phyloP scores from a whole-genome alignment of 1,140 invertebrate genomes.

The Drosophila repleta region DNA sequence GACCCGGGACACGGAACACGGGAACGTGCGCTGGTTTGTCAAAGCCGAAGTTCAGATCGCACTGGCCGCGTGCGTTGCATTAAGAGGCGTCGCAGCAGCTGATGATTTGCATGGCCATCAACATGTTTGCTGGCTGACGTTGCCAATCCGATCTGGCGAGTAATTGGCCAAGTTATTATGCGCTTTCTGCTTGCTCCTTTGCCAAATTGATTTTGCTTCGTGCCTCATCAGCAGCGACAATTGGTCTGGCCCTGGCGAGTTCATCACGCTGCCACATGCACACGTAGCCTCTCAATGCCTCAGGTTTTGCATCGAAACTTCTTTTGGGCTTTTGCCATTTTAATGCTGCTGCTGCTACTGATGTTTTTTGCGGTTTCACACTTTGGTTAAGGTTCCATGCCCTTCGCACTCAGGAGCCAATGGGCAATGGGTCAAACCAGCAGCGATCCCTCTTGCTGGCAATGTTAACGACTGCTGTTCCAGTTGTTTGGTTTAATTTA shows the following conservation, averaged over 20 bases:
- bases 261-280: slow-evolving; percentile 33
- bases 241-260: slow-evolving; percentile 58
- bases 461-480: slow-evolving; percentile 9
- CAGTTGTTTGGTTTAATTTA: slow-evolving; percentile 48
- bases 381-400: slow-evolving; percentile 80
- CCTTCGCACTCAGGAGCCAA: slow-evolving; percentile 57
- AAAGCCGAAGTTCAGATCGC: slow-evolving; percentile 65
- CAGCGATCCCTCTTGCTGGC: slow-evolving; percentile 3
- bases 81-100: slow-evolving; percentile 55
- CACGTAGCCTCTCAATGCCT: slow-evolving; percentile 49
- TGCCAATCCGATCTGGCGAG: slow-evolving; percentile 19
- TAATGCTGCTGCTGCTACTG: slow-evolving; percentile 62
- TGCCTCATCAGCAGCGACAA: slow-evolving; percentile 80
- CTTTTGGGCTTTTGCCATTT: slow-evolving; percentile 11
- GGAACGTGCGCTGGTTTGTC: slow-evolving; percentile 67
- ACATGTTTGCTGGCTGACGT: slow-evolving; percentile 21
- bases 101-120: slow-evolving; percentile 58
- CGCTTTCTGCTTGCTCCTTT: slow-evolving; percentile 61
- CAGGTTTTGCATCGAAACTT: slow-evolving; percentile 35
- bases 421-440: slow-evolving; percentile 56
- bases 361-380: slow-evolving; percentile 84
- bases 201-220: slow-evolving; percentile 79
- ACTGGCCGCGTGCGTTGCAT: slow-evolving; percentile 63
- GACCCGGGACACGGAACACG: neutral
- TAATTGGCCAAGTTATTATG: slow-evolving; percentile 79